Evolutionary conservation across 2,113 vertebrate species (phyloP).

Genomic region (Edolisoma coerulescens): DNA sequence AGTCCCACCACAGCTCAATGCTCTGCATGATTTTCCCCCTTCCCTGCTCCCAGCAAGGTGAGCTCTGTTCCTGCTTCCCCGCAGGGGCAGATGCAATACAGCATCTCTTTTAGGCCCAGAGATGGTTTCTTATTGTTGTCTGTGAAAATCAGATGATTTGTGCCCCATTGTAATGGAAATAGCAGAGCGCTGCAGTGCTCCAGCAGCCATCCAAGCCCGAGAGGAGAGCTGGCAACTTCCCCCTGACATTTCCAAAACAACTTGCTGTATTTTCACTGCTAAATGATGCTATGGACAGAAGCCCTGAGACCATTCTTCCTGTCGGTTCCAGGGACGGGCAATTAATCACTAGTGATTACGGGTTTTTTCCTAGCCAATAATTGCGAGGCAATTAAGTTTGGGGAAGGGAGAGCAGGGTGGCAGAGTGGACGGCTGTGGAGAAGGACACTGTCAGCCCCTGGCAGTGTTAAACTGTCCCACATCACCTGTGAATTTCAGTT

Average conservation of each 20-base stretch:
- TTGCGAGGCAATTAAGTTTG: not conserved
- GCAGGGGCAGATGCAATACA: accelerated
- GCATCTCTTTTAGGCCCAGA: not conserved
- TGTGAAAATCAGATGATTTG: not conserved
- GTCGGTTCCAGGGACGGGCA: not conserved
- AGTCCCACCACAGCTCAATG: not conserved
- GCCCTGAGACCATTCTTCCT: not conserved
- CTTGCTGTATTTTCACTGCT: not conserved
- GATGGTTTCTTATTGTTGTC: not conserved
- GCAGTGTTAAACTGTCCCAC: not conserved
- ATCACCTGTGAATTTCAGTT: slow-evolving; percentile 4
- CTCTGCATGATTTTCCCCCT: not conserved
- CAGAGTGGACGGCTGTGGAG: not conserved
- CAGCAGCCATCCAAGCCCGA: not conserved
- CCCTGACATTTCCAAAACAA: not conserved
- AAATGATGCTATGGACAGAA: not conserved
- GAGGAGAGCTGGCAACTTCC: not conserved
- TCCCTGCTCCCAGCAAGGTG: not conserved
- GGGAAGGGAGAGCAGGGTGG: not conserved
- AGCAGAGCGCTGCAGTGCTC: not conserved
- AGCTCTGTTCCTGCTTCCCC: not conserved
- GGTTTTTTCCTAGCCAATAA: not conserved
- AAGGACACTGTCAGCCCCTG: not conserved
- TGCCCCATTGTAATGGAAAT: not conserved
- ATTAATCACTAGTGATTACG: slow-evolving; percentile 11